Conservation (phyloP, 2,888 invertebrate species). For the Cinara cedri region DNA sequence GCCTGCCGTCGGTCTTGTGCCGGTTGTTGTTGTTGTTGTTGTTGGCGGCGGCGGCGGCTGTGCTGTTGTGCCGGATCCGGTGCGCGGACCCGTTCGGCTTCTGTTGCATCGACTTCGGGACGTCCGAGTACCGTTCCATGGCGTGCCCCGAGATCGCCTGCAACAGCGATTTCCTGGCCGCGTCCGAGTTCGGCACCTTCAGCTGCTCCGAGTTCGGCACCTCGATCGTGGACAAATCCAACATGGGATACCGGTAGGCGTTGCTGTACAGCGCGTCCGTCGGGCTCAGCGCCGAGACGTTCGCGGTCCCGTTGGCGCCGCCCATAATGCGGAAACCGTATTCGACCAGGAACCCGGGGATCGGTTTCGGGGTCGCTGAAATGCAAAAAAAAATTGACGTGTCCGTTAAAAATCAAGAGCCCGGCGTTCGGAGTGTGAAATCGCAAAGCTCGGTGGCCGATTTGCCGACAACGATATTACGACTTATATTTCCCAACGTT, state of each 20-base stretch:
- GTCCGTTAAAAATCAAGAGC: no score
- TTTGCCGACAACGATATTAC: no score
- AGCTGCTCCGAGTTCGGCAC: conserved; percentile 22
- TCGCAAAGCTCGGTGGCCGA: no score
- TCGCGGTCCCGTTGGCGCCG: neutral
- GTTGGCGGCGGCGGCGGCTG: no score
- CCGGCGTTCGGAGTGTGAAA: no score
- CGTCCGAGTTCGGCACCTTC: neutral
- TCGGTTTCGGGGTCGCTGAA: conserved; percentile 64
- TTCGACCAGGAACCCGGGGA: conserved; percentile 63
- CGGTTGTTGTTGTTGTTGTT: neutral
- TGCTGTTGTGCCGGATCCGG: neutral
- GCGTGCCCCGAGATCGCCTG: no score
- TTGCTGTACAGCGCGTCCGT: conserved; percentile 11
- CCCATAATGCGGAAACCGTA: neutral
- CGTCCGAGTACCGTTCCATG: neutral
- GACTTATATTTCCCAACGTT: no score
- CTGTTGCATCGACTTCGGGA: no score
- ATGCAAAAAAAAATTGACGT: neutral
- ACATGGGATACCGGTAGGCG: conserved; percentile 43
- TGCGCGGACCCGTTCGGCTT: neutral
- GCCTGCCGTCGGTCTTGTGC: neutral
- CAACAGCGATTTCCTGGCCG: no score
- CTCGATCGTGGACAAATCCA: conserved; percentile 49
- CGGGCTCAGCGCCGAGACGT: neutral